Base-by-base conservation (phyloP, 2,888 invertebrate genomes). In the Neoitamus cyanurus region DNA sequence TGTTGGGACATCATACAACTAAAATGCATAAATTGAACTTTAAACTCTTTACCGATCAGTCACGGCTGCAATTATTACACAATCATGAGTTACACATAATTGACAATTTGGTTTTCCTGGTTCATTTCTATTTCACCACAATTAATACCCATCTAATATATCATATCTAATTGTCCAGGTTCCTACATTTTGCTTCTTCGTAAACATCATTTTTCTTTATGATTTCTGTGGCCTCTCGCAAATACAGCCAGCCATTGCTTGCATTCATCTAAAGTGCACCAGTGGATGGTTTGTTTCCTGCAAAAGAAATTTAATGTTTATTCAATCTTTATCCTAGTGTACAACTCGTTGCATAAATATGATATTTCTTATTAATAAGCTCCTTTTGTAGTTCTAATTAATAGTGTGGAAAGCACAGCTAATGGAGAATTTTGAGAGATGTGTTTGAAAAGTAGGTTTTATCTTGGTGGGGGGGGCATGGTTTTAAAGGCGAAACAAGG, bases 21-120 rank as follows among this genome's bases (percentile, higher is more conserved):
- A 9, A 80, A 58, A 68, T 11, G 31, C 34, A 31, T 58, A 34
- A 75, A 75, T 68, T 15, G 15, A 28, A 80, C 31, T 80, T 80
- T 58, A 9, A 75, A 58, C 30, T 80, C 46, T 73, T 11, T 15
- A 78, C 84, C 84, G 80, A 70, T 84, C n/a, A 78, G 70, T 78
- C 84, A 80, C 80, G 84, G 78, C 34, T 42, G 31, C 30, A 20
- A 46, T 70, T 80, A 78, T 28, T 46, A 20, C 46, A 84, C 84
- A 84, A 80, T 84, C 84, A 84, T 84, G 42, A 84, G 70, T 80
- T 68, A 80, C 70, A 80, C 84, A 84, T 84, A 84, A 84, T 84
- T 84, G 84, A 78, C 84, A 30, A 70, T 37, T 84, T 80, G 0
- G 36, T 46, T 46, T 84, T 34, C 36, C 28, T 48, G 2, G 42